phyloP scores from a whole-genome alignment of 2,888 invertebrate genomes.

The Scrobipalpa costella region DNA sequence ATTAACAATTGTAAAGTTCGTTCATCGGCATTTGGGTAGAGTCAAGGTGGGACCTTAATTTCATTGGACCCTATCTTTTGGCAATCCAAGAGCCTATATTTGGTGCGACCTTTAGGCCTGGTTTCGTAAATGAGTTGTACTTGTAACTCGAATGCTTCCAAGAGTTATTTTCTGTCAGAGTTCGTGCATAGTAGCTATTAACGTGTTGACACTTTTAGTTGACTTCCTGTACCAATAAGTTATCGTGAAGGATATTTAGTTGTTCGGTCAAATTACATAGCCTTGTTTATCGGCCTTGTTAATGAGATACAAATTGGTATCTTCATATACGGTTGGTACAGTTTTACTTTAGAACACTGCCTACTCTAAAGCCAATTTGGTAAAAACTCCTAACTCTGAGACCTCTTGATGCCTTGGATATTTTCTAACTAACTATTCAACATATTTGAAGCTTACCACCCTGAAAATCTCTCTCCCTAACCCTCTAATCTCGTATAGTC shows the following conservation, averaged over 20 bases:
- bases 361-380: too few relatives aligned
- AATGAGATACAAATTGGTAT: too few relatives aligned
- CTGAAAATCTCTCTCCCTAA: background rate
- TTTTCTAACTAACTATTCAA: too few relatives aligned
- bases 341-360: too few relatives aligned
- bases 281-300: too few relatives aligned
- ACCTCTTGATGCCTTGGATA: too few relatives aligned
- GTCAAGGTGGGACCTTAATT: constrained; percentile 49
- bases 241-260: background rate
- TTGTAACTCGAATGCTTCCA: constrained; percentile 6
- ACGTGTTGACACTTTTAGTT: constrained; percentile 8
- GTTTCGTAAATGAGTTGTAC: constrained; percentile 50
- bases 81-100: constrained; percentile 57
- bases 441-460: background rate
- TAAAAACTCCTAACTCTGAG: too few relatives aligned
- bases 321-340: too few relatives aligned
- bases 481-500: background rate
- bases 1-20: constrained; percentile 29
- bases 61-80: constrained; percentile 47
- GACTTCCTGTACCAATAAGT: background rate
- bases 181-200: constrained; percentile 28
- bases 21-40: constrained; percentile 47
- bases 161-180: constrained; percentile 28
- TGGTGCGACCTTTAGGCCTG: constrained; percentile 56
- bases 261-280: too few relatives aligned